Percentiles rank a stretch among this genome's conserved stretches.
Conservation (phyloP, 2,797 vertebrate genomes). For the Takifugu ocellatus region DNA sequence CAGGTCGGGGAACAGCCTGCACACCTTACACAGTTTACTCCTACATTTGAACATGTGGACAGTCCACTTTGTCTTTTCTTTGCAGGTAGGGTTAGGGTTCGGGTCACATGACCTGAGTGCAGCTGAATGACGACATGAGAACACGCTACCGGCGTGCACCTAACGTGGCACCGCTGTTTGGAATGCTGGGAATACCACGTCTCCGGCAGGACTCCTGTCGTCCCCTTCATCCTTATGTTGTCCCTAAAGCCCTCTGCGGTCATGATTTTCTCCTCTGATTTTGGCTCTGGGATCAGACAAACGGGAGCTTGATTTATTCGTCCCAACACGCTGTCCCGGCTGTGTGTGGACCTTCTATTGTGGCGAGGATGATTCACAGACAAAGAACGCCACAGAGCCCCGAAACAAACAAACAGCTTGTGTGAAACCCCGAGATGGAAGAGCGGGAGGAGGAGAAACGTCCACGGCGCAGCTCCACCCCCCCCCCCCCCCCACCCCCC, state of each 20-base stretch:
- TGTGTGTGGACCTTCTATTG: constrained; percentile 43
- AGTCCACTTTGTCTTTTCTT: not conserved
- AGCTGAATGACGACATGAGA: too few relatives aligned
- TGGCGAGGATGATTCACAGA: constrained; percentile 31
- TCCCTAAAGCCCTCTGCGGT: too few relatives aligned
- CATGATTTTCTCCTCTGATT: not conserved
- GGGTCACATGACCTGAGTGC: too few relatives aligned
- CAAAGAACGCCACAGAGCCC: constrained; percentile 48
- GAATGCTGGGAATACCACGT: too few relatives aligned
- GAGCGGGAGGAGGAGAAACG: constrained; percentile 23
- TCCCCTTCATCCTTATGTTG: too few relatives aligned
- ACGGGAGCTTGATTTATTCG: too few relatives aligned
- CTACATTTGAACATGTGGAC: constrained; percentile 30
- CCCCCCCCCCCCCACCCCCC: not conserved
- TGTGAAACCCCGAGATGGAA: constrained; percentile 30
- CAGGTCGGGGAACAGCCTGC: constrained; percentile 29
- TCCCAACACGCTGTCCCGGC: not conserved
- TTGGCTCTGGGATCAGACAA: not conserved
- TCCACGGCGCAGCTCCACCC: not conserved
- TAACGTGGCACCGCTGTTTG: too few relatives aligned
- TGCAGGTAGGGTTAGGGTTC: too few relatives aligned
- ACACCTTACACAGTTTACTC: constrained; percentile 36
- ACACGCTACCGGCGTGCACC: too few relatives aligned
- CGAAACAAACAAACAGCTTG: constrained; percentile 56
- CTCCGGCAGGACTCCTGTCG: too few relatives aligned